Evolutionary conservation across 2,113 vertebrate species (phyloP), one percentile per base, ranked within the genome.

Genomic region (Psettodes erumei): DNA sequence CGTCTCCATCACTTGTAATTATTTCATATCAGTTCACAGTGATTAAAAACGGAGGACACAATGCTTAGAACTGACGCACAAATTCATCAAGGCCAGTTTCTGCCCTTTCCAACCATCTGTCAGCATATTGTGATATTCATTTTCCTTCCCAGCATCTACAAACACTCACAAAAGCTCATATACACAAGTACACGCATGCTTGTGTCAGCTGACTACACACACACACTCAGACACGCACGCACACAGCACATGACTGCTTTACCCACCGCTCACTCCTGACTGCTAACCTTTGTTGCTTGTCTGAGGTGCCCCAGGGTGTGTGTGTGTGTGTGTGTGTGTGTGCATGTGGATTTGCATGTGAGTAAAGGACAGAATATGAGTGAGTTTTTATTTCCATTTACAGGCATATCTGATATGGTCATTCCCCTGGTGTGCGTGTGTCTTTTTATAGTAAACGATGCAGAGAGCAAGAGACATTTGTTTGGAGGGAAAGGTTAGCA

Each of bases 101-200:
- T 69, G 48, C 71, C 68, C 35, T 85, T 85, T 81, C 71, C 69
- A 66, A 35, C 50, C 81, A 79, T 86, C 87, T 86, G 80, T 83
- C 77, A n/a, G 12, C 76, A 55, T 58, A 76, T 69, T 83, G 61
- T 53, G 30, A 87, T 86, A 75, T 79, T 83, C 2, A 21, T 73
- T 85, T 88, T 72, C 70, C 82, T 75, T 84, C 68, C 54, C 68
- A 59, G 55, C 27, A 18, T 67, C 65, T 71, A 68, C 65, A 77
- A 40, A 77, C 54, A 68, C 19, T 38, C 62, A 72, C 55, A 74
- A 33, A 55, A 32, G 25, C 58, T 43, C 19, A 45, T 0, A 62
- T 7, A 66, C 59, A 45, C 35, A 37, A 6, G 3, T 18, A 45
- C 33, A 45, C 11, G 50, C 70, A 78, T 30, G 0, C 21, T 33